Evolutionary conservation across 2,113 vertebrate genomes (phyloP).

Genomic region (Mus spicilegus): DNA sequence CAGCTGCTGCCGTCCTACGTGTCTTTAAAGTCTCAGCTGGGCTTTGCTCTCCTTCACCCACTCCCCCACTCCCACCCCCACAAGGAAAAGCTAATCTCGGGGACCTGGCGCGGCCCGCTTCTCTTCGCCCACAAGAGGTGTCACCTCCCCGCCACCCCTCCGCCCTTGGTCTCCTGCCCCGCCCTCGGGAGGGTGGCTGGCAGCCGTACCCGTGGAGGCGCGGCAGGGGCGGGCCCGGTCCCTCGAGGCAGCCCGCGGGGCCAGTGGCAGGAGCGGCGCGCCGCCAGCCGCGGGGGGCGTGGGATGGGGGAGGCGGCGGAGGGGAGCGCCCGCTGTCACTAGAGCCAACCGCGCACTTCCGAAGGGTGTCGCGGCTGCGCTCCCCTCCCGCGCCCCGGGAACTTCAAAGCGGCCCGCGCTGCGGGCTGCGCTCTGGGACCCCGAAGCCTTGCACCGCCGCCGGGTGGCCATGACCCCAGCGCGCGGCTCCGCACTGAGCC

Average conservation of each 20-base stretch:
- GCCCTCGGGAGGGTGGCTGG: background rate
- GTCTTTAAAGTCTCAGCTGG: slow-evolving; percentile 37
- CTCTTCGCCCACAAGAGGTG: background rate
- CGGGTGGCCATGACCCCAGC: slow-evolving; percentile 78
- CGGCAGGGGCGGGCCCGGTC: slow-evolving; percentile 62
- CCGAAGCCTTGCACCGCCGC: slow-evolving; percentile 23
- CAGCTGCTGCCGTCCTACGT: slow-evolving; percentile 37
- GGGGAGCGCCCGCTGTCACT: background rate
- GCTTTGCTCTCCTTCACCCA: background rate
- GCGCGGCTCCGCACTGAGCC: slow-evolving; percentile 59
- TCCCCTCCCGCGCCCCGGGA: slow-evolving; percentile 58
- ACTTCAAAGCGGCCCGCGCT: slow-evolving; percentile 62
- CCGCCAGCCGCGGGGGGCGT: slow-evolving; percentile 63
- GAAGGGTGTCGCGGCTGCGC: slow-evolving; percentile 55
- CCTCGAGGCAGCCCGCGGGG: slow-evolving; percentile 29
- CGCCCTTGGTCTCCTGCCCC: background rate
- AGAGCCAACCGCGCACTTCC: slow-evolving; percentile 54
- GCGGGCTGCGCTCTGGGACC: background rate
- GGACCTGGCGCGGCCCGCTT: background rate
- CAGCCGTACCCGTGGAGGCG: slow-evolving; percentile 63
- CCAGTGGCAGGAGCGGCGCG: slow-evolving; percentile 68
- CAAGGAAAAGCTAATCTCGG: background rate
- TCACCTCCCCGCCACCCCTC: background rate
- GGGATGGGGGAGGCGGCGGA: slow-evolving; percentile 51
- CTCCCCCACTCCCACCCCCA: background rate